A percentile compares a stretch with the other conserved stretches of the same genome.
Conservation (phyloP, 2,888 invertebrate species). For the Andrena bucephala region DNA sequence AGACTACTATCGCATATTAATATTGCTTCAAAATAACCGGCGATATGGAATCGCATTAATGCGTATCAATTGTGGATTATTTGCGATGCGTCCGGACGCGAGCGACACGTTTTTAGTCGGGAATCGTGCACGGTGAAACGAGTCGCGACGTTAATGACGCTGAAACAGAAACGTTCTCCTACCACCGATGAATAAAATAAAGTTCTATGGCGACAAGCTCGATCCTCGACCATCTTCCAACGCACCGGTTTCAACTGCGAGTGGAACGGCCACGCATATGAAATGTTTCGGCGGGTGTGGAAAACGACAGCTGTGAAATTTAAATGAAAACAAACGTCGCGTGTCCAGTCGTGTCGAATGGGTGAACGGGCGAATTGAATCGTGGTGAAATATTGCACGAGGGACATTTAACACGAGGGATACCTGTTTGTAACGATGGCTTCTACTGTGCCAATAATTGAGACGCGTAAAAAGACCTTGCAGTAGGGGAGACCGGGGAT, state of each 20-base stretch:
- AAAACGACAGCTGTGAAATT: slow-evolving; percentile 25
- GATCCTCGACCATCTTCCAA: not conserved
- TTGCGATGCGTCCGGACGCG: slow-evolving; percentile 12
- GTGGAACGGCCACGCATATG: not conserved
- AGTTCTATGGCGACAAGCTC: not conserved
- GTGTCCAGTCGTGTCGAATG: slow-evolving; percentile 23
- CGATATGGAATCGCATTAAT: slow-evolving; percentile 25
- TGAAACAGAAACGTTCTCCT: slow-evolving; percentile 4
- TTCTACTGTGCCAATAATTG: not conserved
- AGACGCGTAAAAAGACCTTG: not conserved
- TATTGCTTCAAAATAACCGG: slow-evolving; percentile 29
- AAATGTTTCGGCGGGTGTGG: not conserved
- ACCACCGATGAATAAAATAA: slow-evolving; percentile 1
- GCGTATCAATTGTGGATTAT: slow-evolving; percentile 50
- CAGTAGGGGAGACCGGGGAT: no score
- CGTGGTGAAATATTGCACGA: not conserved
- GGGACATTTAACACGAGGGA: slow-evolving; percentile 12
- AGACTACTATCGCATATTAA: slow-evolving; percentile 20
- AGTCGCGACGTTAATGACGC: slow-evolving; percentile 27
- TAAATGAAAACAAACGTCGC: slow-evolving; percentile 27
- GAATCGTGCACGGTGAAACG: slow-evolving; percentile 10
- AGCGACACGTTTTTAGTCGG: not conserved
- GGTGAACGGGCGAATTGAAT: slow-evolving; percentile 14
- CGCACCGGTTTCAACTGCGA: not conserved
- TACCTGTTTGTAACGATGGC: not conserved